Conservation (phyloP, 2,888 invertebrate species). For the Drosophila austrosaltans region DNA sequence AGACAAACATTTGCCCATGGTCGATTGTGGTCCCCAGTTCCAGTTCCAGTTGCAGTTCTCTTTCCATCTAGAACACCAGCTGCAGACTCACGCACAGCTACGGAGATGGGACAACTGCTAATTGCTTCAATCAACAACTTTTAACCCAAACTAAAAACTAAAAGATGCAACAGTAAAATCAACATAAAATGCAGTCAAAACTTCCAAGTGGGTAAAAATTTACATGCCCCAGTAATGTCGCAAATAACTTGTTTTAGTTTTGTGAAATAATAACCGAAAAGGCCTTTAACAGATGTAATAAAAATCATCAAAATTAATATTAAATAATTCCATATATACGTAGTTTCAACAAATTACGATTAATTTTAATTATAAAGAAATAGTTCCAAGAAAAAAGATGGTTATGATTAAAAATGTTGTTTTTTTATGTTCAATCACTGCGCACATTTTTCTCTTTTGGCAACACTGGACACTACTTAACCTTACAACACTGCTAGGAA, state of each 20-base stretch:
- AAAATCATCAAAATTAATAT: too few species aligned
- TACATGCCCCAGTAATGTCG: background rate
- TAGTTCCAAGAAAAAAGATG: too few species aligned
- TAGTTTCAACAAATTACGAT: too few species aligned
- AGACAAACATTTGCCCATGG: conserved; percentile 76
- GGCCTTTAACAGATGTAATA: background rate
- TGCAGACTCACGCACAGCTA: conserved; percentile 16
- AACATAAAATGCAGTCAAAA: conserved; percentile 15
- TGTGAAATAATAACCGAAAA: background rate
- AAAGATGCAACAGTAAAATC: conserved; percentile 12
- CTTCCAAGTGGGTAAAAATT: background rate
- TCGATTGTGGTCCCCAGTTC: background rate
- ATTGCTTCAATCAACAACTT: conserved; percentile 81
- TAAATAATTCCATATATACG: too few species aligned
- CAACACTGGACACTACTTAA: too few species aligned
- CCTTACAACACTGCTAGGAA: too few species aligned
- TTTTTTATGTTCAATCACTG: too few species aligned
- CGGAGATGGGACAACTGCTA: conserved; percentile 63
- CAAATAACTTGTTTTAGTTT: background rate
- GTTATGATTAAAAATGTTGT: too few species aligned
- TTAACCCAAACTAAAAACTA: conserved; percentile 32
- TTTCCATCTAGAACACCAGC: conserved; percentile 44
- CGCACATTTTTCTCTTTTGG: too few species aligned
- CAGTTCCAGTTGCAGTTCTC: conserved; percentile 51
- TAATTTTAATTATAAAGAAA: too few species aligned